These are phyloP conservation scores for Pteropus alecto DNA, from an alignment of 2,113 vertebrate species.

Conservation along the genomic window DNA sequence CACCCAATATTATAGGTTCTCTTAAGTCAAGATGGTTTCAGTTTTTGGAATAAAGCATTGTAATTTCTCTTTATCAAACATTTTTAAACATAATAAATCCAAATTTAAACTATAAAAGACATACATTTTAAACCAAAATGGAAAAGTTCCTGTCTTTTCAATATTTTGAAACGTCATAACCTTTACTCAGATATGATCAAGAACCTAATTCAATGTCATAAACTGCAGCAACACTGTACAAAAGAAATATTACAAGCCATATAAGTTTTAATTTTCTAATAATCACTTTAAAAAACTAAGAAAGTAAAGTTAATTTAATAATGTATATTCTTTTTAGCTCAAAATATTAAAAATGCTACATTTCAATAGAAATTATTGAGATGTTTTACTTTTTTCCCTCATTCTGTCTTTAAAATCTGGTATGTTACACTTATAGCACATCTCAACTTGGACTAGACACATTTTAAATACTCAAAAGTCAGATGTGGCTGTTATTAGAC, in stretches of 20 bases:
- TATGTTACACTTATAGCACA: not conserved
- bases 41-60: not conserved
- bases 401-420: not conserved
- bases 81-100: not conserved
- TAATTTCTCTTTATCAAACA: constrained; percentile 1
- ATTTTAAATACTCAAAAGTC: not conserved
- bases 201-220: constrained; percentile 11
- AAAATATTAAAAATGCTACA: not conserved
- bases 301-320: not conserved
- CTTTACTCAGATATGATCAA: constrained; percentile 31
- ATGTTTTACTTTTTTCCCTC: not conserved
- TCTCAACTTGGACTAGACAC: not conserved
- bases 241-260: not conserved
- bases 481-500: not conserved
- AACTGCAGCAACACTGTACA: not conserved
- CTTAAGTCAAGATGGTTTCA: not conserved
- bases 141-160: not conserved
- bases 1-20: not conserved
- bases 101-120: constrained; percentile 32
- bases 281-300: constrained; percentile 17
- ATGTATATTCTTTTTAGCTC: not conserved
- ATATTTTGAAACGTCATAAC: not conserved
- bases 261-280: not conserved
- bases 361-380: not conserved
- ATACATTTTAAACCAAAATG: not conserved